Percentiles rank a stretch among this genome's conserved stretches.
Conservation (phyloP, 2,113 vertebrate genomes). For the Gasterosteus aculeatus region DNA sequence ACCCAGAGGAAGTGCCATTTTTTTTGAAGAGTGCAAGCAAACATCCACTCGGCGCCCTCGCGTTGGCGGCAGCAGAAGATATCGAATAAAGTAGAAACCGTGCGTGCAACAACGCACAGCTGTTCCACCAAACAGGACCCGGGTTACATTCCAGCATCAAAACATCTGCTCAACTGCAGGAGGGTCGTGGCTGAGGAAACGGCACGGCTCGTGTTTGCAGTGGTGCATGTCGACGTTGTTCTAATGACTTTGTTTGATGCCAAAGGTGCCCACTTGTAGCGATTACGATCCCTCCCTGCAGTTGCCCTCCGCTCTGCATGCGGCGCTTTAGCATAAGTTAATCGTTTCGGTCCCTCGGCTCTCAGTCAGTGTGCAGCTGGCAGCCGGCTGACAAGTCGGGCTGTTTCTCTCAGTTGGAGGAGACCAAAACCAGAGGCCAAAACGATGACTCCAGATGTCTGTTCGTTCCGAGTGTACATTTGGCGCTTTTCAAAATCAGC, state of each 20-base stretch:
- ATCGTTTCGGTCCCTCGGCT: background rate
- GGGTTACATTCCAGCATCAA: background rate
- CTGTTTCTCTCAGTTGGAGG: background rate
- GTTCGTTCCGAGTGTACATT: background rate
- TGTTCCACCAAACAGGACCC: background rate
- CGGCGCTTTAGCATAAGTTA: background rate
- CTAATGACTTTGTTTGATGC: background rate
- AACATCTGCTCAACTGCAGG: background rate
- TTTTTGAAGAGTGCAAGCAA: slow-evolving; percentile 5
- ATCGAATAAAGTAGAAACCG: background rate
- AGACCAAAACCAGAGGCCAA: background rate
- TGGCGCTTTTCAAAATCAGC: background rate
- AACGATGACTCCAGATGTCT: background rate
- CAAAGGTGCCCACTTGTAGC: background rate
- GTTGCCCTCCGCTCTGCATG: background rate
- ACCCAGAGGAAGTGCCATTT: background rate
- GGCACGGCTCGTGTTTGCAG: background rate
- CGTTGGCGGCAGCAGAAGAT: background rate
- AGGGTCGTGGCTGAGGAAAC: background rate
- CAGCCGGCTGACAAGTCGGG: background rate
- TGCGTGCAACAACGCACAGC: background rate
- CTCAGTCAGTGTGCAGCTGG: background rate
- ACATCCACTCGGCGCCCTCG: background rate
- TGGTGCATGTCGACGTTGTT: background rate
- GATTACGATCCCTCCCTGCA: background rate